These are phyloP conservation scores for Galleria mellonella DNA, from an alignment of 1,140 invertebrate genomes.

Conservation along the genomic window DNA sequence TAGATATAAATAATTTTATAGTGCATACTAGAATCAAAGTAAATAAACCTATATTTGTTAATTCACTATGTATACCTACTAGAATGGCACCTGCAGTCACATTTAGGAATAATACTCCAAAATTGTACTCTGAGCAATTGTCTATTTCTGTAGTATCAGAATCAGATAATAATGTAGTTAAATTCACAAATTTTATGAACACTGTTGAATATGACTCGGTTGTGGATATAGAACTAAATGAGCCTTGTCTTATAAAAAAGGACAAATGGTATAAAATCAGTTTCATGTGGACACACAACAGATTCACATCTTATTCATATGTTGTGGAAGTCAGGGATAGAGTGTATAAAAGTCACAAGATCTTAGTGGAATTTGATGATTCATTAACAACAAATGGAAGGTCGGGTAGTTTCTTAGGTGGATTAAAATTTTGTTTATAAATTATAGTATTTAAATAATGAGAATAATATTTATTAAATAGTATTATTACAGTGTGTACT, in stretches of 20 bases:
- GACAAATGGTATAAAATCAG: conserved; percentile 62
- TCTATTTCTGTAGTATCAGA: conserved; percentile 44
- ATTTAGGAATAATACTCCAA: conserved; percentile 35
- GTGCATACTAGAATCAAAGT: conserved; percentile 52
- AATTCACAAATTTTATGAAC: conserved; percentile 37
- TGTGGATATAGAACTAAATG: conserved; percentile 50
- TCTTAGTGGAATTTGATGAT: conserved; percentile 65
- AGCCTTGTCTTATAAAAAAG: conserved; percentile 57
- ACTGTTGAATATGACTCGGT: conserved; percentile 53
- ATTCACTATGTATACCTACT: conserved; percentile 58
- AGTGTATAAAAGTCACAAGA: conserved; percentile 39
- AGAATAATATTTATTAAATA: too few relatives aligned
- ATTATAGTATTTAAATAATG: too few relatives aligned
- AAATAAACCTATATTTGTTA: conserved; percentile 64
- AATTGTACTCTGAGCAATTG: conserved; percentile 57
- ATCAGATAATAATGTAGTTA: conserved; percentile 42
- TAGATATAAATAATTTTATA: conserved; percentile 41
- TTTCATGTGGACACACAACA: conserved; percentile 55
- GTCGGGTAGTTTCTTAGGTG: conserved; percentile 58
- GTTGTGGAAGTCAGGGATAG: conserved; percentile 51
- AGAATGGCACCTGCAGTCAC: conserved; percentile 50
- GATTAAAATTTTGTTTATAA: conserved; percentile 60
- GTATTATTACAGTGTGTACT: too few relatives aligned
- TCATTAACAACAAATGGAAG: conserved; percentile 25
- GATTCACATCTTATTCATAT: conserved; percentile 45